A percentile compares a stretch with the other conserved stretches of the same genome.
Conservation (phyloP, 2,888 invertebrate species). For the Lapara coniferarum region DNA sequence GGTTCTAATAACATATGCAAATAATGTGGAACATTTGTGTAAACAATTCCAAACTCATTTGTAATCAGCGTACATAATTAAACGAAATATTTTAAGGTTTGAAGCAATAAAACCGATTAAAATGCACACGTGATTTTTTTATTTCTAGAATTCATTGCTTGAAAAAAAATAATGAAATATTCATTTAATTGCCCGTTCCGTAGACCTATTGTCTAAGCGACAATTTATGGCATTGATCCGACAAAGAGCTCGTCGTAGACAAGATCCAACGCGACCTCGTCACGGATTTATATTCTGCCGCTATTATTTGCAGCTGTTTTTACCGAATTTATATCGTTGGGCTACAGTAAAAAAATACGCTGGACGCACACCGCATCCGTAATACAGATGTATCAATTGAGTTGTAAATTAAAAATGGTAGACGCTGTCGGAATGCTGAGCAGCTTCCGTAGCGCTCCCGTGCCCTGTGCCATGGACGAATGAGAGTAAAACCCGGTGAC, state of each 20-base stretch:
- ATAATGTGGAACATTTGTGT: slow-evolving; percentile 27
- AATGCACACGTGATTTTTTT: slow-evolving; percentile 47
- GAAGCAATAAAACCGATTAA: slow-evolving; percentile 49
- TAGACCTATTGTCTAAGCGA: slow-evolving; percentile 61
- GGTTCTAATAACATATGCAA: slow-evolving; percentile 24
- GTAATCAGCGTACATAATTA: slow-evolving; percentile 47
- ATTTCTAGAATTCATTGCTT: slow-evolving; percentile 34
- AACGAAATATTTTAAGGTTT: slow-evolving; percentile 44
- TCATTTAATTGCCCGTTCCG: slow-evolving; percentile 64
- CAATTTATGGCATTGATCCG: slow-evolving; percentile 57
- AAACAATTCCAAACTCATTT: slow-evolving; percentile 41
- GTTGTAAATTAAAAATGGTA: slow-evolving; percentile 61
- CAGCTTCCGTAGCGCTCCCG: slow-evolving; percentile 40
- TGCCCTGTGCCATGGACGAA: slow-evolving; percentile 29
- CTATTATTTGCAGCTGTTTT: slow-evolving; percentile 60
- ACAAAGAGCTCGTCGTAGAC: slow-evolving; percentile 47
- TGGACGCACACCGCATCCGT: slow-evolving; percentile 56
- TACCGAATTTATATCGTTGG: slow-evolving; percentile 61
- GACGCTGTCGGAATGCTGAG: slow-evolving; percentile 40
- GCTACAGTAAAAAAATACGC: slow-evolving; percentile 64
- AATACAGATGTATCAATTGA: slow-evolving; percentile 51
- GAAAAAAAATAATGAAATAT: slow-evolving; percentile 66
- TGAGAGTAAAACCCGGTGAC: slow-evolving; percentile 48
- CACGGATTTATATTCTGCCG: slow-evolving; percentile 61
- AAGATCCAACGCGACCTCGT: slow-evolving; percentile 53